These are phyloP conservation scores for Grammomys surdaster DNA, from an alignment of 2,113 vertebrate species.

Conservation along the genomic window DNA sequence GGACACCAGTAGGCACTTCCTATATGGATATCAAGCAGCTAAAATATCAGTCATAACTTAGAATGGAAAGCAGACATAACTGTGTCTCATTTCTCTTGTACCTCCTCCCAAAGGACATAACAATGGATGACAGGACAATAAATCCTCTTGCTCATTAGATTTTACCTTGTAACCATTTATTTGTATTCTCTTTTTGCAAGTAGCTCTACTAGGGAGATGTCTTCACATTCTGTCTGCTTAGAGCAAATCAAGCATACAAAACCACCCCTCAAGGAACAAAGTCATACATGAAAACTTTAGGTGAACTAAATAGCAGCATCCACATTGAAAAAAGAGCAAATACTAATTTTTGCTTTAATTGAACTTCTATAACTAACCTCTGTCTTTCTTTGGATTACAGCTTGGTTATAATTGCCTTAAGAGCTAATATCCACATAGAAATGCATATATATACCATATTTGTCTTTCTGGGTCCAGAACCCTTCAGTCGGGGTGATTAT, in stretches of 20 bases:
- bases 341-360: background rate
- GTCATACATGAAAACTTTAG: slow-evolving; percentile 25
- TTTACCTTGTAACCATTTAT: slow-evolving; percentile 50
- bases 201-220: slow-evolving; percentile 31
- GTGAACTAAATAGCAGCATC: slow-evolving; percentile 44
- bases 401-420: background rate
- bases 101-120: slow-evolving; percentile 9
- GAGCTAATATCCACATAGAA: background rate
- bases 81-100: background rate
- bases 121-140: slow-evolving; percentile 48
- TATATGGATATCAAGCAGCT: slow-evolving; percentile 2
- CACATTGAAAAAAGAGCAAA: slow-evolving; percentile 40
- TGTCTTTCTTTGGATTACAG: background rate
- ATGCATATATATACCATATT: background rate
- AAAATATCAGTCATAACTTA: slow-evolving; percentile 4
- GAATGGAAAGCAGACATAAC: background rate
- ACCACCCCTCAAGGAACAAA: background rate
- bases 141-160: slow-evolving; percentile 52
- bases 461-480: background rate
- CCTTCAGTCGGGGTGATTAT: background rate
- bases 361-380: background rate
- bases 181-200: slow-evolving; percentile 72
- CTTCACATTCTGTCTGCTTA: slow-evolving; percentile 22
- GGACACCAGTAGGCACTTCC: slow-evolving; percentile 21
- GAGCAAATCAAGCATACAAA: slow-evolving; percentile 40